Evolutionary conservation across 2,113 vertebrate genomes (phyloP), one percentile per base, ranked within the genome.

Genomic region (Cygnus buccinator): DNA sequence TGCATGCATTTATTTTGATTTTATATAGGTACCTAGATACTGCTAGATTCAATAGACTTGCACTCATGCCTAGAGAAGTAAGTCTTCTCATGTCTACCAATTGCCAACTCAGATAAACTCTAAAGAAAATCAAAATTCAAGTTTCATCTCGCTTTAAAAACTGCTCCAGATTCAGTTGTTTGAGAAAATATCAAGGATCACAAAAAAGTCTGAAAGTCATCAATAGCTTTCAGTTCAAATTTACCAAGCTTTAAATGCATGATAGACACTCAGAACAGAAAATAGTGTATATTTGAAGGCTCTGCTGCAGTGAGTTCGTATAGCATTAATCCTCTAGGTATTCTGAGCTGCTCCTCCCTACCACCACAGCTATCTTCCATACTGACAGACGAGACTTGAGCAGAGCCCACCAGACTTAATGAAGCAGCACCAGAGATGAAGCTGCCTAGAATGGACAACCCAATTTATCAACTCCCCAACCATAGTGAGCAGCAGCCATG

Each of bases 1-100:
- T 54, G 35, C 77, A 92, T 70, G 46, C 70, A 96, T 93, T 91
- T 96, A 82, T 90, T 95, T 89, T 68, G 9, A 75, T 90, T 94
- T 89, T 82, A 94, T 70, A 81, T 48, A 67, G 46, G 76, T 89
- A 80, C 29, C 46, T 81, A 78, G 70, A 54, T 65, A 84, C 23
- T 75, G 41, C 35, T 92, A 54, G 58, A 84, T 87, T 89, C 65
- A 82, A 81, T 23, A 92, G 86, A 46, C 43, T 82, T 84, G 35
- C 11, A 35, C 28, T 46, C 48, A 58, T 91, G 37, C 48, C 16
- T 52, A 68, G 52, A 44, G 58, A 90, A 78, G 19, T 68, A 90
- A 75, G 13, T 58, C 29, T 28, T 10, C 28, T 52, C 28, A 35
- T 8, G 21, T 43, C 59, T 71, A 86, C 25, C 44, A 37, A 41